Base-by-base conservation (phyloP, 2,113 vertebrate genomes). In the Brachypodius melanocephalos region DNA sequence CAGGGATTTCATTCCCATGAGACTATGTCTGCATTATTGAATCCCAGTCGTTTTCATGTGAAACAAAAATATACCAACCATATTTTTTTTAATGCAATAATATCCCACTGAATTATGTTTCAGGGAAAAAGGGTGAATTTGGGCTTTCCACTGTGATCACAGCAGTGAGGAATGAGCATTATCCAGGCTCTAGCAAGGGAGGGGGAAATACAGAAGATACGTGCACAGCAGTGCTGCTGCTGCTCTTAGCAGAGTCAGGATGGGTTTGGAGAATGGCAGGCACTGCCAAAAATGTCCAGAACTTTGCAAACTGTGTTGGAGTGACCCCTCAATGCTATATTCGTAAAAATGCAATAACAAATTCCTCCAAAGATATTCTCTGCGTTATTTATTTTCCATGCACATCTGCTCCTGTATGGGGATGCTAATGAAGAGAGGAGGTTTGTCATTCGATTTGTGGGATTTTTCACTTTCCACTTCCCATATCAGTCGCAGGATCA, bases 11-110 rank as follows among this genome's bases (percentile, higher is more conserved):
- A 95, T 89, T 95, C 92, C 89, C 25, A 1, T 74, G 90, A 95
- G 79, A 62, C 58, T 46, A 49, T 58, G 88, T 85, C 95, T 93
- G 62, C 42, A n/a, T 84, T 96, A 94, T 24, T 90, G 71, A 95
- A 89, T 89, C 83, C 38, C 67, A 34, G 34, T 36, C 65, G 67
- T 83, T 95, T 93, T 80, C 80, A 78, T 63, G 76, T 85, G 85
- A 94, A 96, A 96, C 86, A 89, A 94, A 97, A 96, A 93, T 79
- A 96, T 14, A 72, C 63, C 66, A 65, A 67, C 58, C 42, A 69
- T 61, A 43, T 43, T 80, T 94, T 77, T 61, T 63, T 82, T 48
- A 8, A 75, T 89, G 71, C 92, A 90, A 90, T 74, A 90, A 88
- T 77, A 88, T 88, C 76, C 59, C 40, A 43, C 16, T 71, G 52